phyloP scores from a whole-genome alignment of 2,113 vertebrate species.

The Hyaena hyaena region DNA sequence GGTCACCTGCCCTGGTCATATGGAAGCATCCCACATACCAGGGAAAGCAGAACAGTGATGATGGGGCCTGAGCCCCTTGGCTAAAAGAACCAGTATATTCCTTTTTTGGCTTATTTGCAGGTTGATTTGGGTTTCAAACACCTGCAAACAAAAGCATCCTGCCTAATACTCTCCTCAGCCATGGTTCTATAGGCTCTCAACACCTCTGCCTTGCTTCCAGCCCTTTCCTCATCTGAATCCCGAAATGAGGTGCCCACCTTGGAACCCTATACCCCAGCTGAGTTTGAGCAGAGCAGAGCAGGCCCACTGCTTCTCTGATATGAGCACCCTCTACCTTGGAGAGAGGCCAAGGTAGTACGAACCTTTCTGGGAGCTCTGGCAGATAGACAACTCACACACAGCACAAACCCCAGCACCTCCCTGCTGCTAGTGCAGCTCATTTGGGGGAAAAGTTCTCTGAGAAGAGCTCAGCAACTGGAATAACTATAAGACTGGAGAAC shows the following conservation, averaged over 20 bases:
- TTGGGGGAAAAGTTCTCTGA: neutral
- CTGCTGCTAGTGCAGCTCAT: neutral
- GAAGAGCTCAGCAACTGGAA: neutral
- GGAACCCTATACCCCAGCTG: neutral
- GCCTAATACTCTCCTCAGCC: neutral
- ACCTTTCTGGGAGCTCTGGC: neutral
- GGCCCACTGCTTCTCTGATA: neutral
- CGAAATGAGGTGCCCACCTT: neutral
- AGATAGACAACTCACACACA: neutral
- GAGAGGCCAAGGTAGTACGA: neutral
- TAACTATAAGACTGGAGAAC: neutral
- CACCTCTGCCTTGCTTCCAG: neutral
- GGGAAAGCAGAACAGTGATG: neutral
- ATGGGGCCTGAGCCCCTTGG: neutral
- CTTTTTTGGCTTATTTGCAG: neutral
- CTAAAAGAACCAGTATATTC: neutral
- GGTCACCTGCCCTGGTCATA: neutral
- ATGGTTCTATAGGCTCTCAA: neutral
- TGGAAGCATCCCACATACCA: neutral
- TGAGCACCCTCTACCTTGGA: too few species aligned
- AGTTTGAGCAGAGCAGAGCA: neutral
- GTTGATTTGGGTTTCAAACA: neutral
- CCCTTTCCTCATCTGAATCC: neutral
- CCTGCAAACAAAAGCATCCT: neutral
- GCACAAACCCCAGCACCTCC: neutral